Conservation (phyloP, 2,797 vertebrate species). For the Eremophila alpestris region DNA sequence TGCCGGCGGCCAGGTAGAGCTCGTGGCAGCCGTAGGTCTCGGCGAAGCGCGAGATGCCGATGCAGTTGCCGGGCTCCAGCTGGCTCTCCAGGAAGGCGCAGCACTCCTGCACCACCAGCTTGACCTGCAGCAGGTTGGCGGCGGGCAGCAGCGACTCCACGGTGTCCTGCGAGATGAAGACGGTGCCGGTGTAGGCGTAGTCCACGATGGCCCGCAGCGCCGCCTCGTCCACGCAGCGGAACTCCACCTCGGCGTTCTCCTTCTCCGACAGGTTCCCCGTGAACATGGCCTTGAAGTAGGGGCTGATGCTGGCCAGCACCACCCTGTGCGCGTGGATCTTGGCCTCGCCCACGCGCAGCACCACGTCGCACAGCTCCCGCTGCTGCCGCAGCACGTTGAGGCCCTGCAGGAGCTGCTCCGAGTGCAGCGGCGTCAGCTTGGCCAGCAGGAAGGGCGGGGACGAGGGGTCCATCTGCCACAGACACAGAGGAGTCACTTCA, state of each 20-base stretch:
- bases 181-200: slow-evolving; percentile 95
- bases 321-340: slow-evolving; percentile 98
- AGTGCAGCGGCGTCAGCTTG: slow-evolving; percentile 94
- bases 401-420: slow-evolving; percentile 96
- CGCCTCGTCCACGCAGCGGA: slow-evolving; percentile 93
- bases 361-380: slow-evolving; percentile 94
- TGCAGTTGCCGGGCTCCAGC: slow-evolving; percentile 97
- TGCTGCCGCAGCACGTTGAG: slow-evolving; percentile 96
- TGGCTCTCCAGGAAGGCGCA: slow-evolving; percentile 96
- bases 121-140: slow-evolving; percentile 97
- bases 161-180: slow-evolving; percentile 97
- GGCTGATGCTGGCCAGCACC: slow-evolving; percentile 97
- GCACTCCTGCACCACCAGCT: slow-evolving; percentile 96
- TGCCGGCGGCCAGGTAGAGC: slow-evolving; percentile 91
- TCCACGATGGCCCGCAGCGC: slow-evolving; percentile 97
- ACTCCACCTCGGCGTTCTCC: slow-evolving; percentile 95
- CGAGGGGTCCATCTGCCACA: slow-evolving; percentile 93
- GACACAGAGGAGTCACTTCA: rapidly evolving
- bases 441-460: slow-evolving; percentile 96
- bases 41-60: slow-evolving; percentile 97
- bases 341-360: slow-evolving; percentile 94
- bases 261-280: slow-evolving; percentile 96
- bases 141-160: slow-evolving; percentile 96
- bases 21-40: slow-evolving; percentile 97
- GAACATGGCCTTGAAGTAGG: slow-evolving; percentile 99